Evolutionary conservation across 2,888 invertebrate species (phyloP), one percentile per base, ranked within the genome.

Genomic region (Drosophila leonis): DNA sequence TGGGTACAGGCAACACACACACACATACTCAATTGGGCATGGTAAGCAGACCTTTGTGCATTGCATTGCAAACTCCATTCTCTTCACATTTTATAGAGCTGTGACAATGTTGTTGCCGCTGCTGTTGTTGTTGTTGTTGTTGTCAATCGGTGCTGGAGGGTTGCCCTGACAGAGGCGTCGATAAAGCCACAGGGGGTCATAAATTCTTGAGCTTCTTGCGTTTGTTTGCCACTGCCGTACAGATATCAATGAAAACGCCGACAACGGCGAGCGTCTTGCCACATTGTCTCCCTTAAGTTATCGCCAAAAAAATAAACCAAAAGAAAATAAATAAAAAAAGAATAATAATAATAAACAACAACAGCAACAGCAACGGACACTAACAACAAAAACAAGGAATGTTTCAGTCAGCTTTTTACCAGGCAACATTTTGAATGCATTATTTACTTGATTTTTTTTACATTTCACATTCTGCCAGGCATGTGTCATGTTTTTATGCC

Each of bases 171-270:
- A 90, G 87, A 90, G 90, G 91, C 90, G 89, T 90, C 91, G 89
- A 91, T 90, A 88, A 88, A 90, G 82, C 90, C 90, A 75, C 84
- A 75, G 90, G 90, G 88, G 90, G 88, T 81, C 88, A 90, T 90
- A 90, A 85, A 88, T 90, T 83, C 76, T 81, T 79, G 79, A 82
- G 83, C 88, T 86, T 88, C 90, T 90, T 85, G 79, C 72, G 69
- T 85, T 78, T 77, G 72, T 85, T 78, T 86, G 90, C 90, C 84
- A 66, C 77, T 70, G 67, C 52, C 52, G 9, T 1, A 35, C 60
- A 44, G 68, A 83, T 90, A 86, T 85, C 90, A 88, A 90, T 90
- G 80, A 64, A 55, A 71, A 75, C 18, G 90, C 87, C 87, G 87
- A 75, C 83, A 68, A 52, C 55, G 73, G 12, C 49, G 57, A 59